These are phyloP conservation scores for Drosophila longiperda DNA, from an alignment of 2,888 invertebrate species.

Conservation along the genomic window DNA sequence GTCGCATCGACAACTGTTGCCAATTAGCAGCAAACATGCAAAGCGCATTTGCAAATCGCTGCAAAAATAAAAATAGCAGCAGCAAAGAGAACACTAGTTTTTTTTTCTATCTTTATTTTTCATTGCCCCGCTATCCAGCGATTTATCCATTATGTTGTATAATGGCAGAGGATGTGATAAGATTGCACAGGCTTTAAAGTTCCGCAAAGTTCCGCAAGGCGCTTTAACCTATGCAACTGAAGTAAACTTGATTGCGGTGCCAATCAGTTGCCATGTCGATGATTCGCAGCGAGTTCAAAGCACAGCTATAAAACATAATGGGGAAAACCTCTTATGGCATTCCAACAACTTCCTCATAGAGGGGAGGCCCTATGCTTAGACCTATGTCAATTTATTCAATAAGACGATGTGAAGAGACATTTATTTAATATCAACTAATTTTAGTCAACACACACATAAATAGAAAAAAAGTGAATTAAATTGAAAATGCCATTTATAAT, in stretches of 20 bases:
- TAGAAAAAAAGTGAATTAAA: not conserved
- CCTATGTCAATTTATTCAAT: not conserved
- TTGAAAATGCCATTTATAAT: not conserved
- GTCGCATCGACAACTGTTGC: constrained; percentile 75
- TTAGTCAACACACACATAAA: not conserved
- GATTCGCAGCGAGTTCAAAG: not conserved
- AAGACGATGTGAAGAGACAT: not conserved
- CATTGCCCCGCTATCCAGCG: constrained; percentile 17
- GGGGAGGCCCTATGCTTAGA: not conserved
- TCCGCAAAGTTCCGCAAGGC: constrained; percentile 10
- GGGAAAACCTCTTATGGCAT: not conserved
- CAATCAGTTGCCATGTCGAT: constrained; percentile 15
- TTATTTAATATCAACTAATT: not conserved
- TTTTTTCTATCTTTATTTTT: not conserved
- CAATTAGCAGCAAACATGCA: constrained; percentile 79
- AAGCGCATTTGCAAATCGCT: constrained; percentile 74
- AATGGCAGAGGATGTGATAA: constrained; percentile 36
- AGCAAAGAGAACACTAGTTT: constrained; percentile 3
- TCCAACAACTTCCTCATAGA: not conserved
- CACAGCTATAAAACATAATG: not conserved
- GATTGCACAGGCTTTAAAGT: constrained; percentile 25
- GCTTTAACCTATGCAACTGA: constrained; percentile 14
- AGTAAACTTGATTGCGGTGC: constrained; percentile 43
- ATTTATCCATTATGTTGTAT: constrained; percentile 24
- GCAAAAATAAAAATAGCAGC: constrained; percentile 1